Conservation (phyloP, 2,797 vertebrate genomes). For the Helicolenus hilgendorfi region DNA sequence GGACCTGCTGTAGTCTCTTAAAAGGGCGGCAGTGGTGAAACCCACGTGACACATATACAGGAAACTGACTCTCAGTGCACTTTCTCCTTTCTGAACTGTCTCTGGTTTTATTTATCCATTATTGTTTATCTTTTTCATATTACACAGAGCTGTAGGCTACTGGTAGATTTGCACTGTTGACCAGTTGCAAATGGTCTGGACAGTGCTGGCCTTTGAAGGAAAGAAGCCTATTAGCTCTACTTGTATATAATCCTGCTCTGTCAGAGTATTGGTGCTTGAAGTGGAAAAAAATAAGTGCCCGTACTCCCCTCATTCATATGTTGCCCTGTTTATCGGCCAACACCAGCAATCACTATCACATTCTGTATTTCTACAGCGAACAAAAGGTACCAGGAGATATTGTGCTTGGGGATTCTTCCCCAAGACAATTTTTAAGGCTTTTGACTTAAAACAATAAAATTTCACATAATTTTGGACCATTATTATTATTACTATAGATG, state of each 20-base stretch:
- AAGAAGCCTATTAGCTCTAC: background rate
- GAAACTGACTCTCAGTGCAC: background rate
- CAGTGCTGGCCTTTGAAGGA: background rate
- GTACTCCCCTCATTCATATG: background rate
- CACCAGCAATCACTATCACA: background rate
- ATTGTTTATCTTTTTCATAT: background rate
- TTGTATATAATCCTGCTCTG: background rate
- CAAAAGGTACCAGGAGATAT: background rate
- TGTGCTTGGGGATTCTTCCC: fast-evolving
- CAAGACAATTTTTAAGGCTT: background rate
- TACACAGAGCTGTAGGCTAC: background rate
- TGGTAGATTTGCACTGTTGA: background rate
- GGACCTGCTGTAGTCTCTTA: too few species aligned
- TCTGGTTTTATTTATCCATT: background rate
- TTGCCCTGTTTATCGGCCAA: background rate
- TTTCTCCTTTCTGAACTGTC: background rate
- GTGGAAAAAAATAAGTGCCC: background rate
- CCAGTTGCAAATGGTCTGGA: background rate
- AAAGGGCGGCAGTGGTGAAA: too few species aligned
- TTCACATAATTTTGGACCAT: background rate
- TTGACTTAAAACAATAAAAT: background rate
- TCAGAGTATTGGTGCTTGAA: background rate
- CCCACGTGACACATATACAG: too few species aligned
- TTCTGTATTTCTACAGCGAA: background rate
- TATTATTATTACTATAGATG: background rate